A percentile compares a stretch with the other conserved stretches of the same genome.
These are phyloP conservation scores for Myzus persicae DNA, from an alignment of 1,140 invertebrate genomes.

Conservation along the genomic window DNA sequence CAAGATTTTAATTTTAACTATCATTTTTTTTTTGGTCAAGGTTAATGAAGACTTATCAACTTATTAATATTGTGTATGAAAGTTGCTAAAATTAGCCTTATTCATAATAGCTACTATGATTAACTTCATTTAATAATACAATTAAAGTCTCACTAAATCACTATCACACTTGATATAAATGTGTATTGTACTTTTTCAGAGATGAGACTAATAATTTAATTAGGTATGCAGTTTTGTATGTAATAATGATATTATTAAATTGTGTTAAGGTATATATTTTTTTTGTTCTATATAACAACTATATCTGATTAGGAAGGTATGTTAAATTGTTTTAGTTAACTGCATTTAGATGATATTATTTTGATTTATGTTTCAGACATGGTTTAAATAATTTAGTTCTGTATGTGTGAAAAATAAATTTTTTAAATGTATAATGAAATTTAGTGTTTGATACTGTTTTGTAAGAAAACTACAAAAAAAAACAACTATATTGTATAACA, in stretches of 20 bases:
- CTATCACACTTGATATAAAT: no score
- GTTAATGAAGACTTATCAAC: no score
- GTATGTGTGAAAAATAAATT: background rate
- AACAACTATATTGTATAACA: background rate
- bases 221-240: background rate
- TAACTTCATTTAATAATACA: no score
- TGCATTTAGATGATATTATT: background rate
- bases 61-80: no score
- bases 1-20: no score
- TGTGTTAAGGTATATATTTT: background rate
- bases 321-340: background rate
- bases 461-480: background rate
- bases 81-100: no score
- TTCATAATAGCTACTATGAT: no score
- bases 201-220: background rate
- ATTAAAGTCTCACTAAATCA: no score
- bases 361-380: background rate
- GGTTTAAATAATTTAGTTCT: background rate
- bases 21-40: no score
- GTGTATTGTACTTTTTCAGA: background rate
- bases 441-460: constrained; percentile 5
- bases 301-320: background rate
- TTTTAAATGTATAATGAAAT: background rate
- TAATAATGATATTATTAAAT: background rate
- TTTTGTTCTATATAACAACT: background rate